Base-by-base conservation (phyloP, 2,113 vertebrate genomes). In the Apodemus sylvaticus region DNA sequence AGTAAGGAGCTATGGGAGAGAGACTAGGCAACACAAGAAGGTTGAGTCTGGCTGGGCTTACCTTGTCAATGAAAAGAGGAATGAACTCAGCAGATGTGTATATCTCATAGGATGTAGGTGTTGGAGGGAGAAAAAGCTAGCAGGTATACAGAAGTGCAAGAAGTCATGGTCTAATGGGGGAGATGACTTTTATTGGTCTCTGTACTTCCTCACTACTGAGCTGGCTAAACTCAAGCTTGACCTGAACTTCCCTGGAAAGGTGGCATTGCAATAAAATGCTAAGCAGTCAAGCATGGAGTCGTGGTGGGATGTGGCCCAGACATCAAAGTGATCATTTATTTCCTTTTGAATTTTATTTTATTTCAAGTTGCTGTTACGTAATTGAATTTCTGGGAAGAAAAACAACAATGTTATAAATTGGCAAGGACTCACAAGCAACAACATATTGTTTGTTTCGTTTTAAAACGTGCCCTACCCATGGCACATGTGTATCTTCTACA, bases 141-240 rank as follows among this genome's bases (percentile, higher is more conserved):
- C 2, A 77, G 29, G 42, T 91, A 29, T 22, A 91, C 20, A 83
- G 45, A 78, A 90, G 60, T 73, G n/a, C 34, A 87, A 53, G 93
- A 73, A 95, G 82, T 83, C n/a, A 9, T 39, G 78, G 39, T 74
- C 82, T 94, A 79, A 76, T 92, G 58, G 55, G 58, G 45, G 19
- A 34, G 79, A 74, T 93, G n/a, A 73, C 66, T 94, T 96, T 95
- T 76, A 79, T 79, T 92, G 77, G 58, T 62, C 66, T 96, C 73
- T 64, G 14, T 36, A 53, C n/a, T 87, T 96, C 34, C 60, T 93
- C 73, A 83, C 2, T 39, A 31, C 94, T 68, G 68, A 78, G 16
- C 48, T 87, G 22, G 39, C 64, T 94, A 86, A 89, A 5, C 70
- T 94, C 78, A 93, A 86, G 42, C 51, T 73, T 93, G 81, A 39